Evolutionary conservation across 2,113 vertebrate species (phyloP), one percentile per base, ranked within the genome.

Genomic region (Cathartes aura): DNA sequence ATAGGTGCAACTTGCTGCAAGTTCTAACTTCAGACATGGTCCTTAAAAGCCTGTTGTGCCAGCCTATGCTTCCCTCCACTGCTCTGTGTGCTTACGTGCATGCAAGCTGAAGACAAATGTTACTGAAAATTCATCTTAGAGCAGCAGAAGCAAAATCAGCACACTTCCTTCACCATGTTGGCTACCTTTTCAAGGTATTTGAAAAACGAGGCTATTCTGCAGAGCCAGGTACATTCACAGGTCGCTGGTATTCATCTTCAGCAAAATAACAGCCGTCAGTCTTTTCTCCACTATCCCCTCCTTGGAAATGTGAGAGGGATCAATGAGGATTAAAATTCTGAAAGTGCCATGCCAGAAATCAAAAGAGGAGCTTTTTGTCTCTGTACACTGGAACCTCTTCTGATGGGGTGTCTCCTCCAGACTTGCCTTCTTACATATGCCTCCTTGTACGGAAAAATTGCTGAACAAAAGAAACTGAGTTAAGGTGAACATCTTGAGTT

Each of bases 381-480:
- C 43, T 91, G 48, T 50, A 85, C 58, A 21, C 30, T n/a, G 20
- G 63, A 91, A 56, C 50, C 15, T 80, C 36, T 45, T 73, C 70
- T 82, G 22, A 88, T n/a, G 34, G 18, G 19, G 15, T 45, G 27
- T 72, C 62, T 90, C 68, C 52, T 91, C 62, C 66, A 85, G 66
- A 20, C 40, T 68, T 72, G 56, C 60, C 81, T 93, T 85, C 52
- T 64, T 93, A 72, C 36, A n/a, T 18, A 56, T 14, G 53, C 62
- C n/a, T 80, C 45, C 84, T 82, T 90, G 89, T 89, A 73, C 0
- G 0, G 62, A 93, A 79, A 92, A 95, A 96, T 50, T 87, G 84
- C 84, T 88, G 91, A 97, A 97, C 95, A 96, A 91, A 96, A 87
- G 81, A 82, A 93, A 63, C 20, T 4, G 56, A 97, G 62, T 82